Base-by-base conservation (phyloP, 2,888 invertebrate genomes). In the Leptopilina drosophilae region DNA sequence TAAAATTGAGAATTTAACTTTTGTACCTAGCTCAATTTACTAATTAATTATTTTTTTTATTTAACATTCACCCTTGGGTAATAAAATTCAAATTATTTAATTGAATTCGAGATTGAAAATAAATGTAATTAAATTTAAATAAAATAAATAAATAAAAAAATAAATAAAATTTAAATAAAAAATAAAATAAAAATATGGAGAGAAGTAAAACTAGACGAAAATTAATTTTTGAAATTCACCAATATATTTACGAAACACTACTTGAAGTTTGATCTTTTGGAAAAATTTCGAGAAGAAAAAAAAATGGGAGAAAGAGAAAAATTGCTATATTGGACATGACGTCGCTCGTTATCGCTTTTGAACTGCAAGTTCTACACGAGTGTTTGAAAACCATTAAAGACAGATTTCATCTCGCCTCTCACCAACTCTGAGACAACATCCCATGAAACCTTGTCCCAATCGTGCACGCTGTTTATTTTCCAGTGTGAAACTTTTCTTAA, bases 361-460 rank as follows among this genome's bases (percentile, higher is more conserved):
- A n/a, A 49, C 49, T 53, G 12, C 20, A 14, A 26, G 26, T 42
- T 42, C 42, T 8, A 42, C 26, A n/a, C n/a, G 42, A n/a, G 49
- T 46, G 49, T 69, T 69, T 53, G 14, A 69, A 69, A 69, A 26
- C 69, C 69, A 69, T 69, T 69, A 69, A 69, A 26, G 49, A 12
- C 14, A 33, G 33, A 69, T 53, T 69, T 53, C 53, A 69, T 69
- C 69, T 69, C 15, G 9, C 69, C 69, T 69, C 69, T 69, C 69
- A 53, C 69, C 26, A 0, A 12, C 20, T 67, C 53, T 42, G 42
- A 42, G 42, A 46, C 49, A 69, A 53, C 53, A 26, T 33, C 69
- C 14, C 53, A 26, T 49, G 53, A 14, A 69, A 69, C 26, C 53
- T 69, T 33, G 69, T 69, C 53, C 53, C 69, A 26, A 49, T 53